A percentile compares a stretch with the other conserved stretches of the same genome.
These are phyloP conservation scores for Oreortyx pictus DNA, from an alignment of 2,797 vertebrate genomes.

Conservation along the genomic window DNA sequence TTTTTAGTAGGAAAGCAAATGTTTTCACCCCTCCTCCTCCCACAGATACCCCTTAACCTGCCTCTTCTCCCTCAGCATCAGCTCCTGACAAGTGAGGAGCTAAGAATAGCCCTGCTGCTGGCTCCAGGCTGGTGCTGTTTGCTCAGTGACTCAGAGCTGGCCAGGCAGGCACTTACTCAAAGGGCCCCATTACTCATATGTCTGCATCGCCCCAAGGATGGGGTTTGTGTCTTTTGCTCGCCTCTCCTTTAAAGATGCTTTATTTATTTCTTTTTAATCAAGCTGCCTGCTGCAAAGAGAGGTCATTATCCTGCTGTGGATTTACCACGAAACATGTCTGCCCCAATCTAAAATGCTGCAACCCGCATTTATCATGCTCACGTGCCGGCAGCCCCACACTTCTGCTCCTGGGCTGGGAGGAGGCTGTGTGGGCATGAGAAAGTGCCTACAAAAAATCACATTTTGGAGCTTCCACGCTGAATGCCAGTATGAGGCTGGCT, in stretches of 20 bases:
- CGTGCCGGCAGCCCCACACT: not conserved
- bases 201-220: conserved; percentile 58
- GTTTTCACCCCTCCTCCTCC: not conserved
- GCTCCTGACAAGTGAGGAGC: not conserved
- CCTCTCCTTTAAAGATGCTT: conserved; percentile 23
- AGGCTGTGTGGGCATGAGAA: not conserved
- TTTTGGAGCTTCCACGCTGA: not conserved
- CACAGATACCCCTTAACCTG: not conserved
- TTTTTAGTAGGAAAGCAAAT: not conserved
- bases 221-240: not conserved
- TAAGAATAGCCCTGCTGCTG: conserved; percentile 59
- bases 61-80: not conserved
- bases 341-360: conserved; percentile 5
- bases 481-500: not conserved
- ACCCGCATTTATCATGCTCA: not conserved
- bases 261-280: conserved; percentile 48
- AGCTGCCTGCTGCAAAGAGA: not conserved
- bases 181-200: conserved; percentile 68
- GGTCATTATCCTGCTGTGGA: not conserved
- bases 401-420: not conserved
- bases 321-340: not conserved
- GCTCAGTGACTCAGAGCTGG: conserved; percentile 72
- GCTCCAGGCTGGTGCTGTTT: conserved; percentile 67
- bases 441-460: not conserved
- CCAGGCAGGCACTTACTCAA: conserved; percentile 49